Conservation (phyloP, 2,113 vertebrate species). For the Lagopus muta region DNA sequence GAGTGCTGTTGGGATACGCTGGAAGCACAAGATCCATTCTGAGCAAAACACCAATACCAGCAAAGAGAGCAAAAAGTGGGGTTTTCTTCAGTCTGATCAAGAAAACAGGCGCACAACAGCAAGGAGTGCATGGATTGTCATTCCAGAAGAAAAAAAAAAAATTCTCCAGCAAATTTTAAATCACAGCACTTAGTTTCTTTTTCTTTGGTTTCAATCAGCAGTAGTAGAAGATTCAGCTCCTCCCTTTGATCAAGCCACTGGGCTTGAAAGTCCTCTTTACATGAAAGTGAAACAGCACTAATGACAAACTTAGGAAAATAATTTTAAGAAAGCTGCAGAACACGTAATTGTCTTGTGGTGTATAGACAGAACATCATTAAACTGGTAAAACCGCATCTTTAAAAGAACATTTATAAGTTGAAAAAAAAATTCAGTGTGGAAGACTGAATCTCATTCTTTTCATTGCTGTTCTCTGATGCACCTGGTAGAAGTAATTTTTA, state of each 20-base stretch:
- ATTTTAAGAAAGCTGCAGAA: not conserved
- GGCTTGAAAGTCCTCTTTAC: not conserved
- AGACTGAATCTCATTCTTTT: not conserved
- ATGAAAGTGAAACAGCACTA: not conserved
- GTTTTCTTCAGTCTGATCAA: not conserved
- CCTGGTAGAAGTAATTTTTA: not conserved
- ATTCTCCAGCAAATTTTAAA: not conserved
- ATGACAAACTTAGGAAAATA: not conserved
- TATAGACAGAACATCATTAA: not conserved
- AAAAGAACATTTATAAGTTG: not conserved
- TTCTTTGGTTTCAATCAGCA: not conserved
- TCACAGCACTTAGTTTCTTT: not conserved
- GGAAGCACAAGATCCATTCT: fast-evolving
- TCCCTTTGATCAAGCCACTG: not conserved
- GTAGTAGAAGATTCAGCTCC: not conserved
- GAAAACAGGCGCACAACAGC: not conserved
- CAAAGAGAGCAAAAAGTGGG: not conserved
- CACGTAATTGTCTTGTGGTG: not conserved
- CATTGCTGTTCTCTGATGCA: not conserved
- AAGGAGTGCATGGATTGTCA: not conserved
- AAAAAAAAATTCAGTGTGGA: not conserved
- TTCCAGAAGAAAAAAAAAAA: not conserved
- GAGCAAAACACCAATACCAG: not conserved
- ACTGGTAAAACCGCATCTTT: not conserved
- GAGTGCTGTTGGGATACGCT: not conserved